Conservation (phyloP, 2,113 vertebrate species). For the Emydura subglobosa region DNA sequence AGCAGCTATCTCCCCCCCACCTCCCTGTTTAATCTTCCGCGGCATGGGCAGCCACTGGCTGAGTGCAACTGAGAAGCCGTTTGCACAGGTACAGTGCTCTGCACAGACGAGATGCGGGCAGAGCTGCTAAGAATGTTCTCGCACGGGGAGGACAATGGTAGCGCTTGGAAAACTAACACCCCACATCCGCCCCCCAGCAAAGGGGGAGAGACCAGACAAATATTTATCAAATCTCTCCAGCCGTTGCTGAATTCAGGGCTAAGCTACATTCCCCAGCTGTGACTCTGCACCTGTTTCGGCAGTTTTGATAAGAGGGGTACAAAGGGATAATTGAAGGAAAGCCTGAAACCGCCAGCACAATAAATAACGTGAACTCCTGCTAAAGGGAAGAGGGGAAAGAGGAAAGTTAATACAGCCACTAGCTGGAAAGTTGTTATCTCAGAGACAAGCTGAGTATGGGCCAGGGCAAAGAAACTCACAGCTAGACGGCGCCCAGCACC, state of each 20-base stretch:
- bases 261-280: not conserved
- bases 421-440: not conserved
- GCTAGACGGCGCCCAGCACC: not conserved
- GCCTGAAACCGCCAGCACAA: not conserved
- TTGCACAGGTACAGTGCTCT: not conserved
- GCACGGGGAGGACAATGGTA: not conserved
- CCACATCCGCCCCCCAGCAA: not conserved
- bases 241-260: not conserved
- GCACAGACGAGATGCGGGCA: not conserved
- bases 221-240: not conserved
- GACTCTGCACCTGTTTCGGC: not conserved
- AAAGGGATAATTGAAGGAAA: not conserved
- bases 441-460: not conserved
- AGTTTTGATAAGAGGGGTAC: not conserved
- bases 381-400: not conserved
- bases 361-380: not conserved
- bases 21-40: not conserved
- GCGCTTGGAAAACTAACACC: not conserved
- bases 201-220: not conserved
- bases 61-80: not conserved
- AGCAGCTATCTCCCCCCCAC: not conserved
- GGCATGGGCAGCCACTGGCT: not conserved
- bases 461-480: not conserved
- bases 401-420: not conserved
- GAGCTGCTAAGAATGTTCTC: not conserved